phyloP scores from a whole-genome alignment of 2,113 vertebrate genomes.

The Apodemus sylvaticus region DNA sequence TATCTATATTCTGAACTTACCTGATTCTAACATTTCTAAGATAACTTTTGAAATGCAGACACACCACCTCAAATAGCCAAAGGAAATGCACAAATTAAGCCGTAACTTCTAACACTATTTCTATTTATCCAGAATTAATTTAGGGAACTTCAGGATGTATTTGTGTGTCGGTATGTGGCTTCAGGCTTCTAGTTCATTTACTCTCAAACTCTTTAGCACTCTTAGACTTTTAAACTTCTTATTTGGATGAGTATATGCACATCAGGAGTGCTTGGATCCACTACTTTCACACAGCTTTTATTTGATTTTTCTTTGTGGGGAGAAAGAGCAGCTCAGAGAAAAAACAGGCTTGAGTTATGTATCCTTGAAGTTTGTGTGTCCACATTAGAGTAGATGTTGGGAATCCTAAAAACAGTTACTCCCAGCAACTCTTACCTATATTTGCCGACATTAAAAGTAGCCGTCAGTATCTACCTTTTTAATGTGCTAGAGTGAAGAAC shows the following conservation, averaged over 20 bases:
- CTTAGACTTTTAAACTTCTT: not conserved
- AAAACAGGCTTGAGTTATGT: not conserved
- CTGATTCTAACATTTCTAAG: not conserved
- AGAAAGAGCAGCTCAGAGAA: not conserved
- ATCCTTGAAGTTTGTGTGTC: not conserved
- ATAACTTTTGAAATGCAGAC: not conserved
- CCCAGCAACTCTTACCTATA: not conserved
- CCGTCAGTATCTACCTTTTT: not conserved
- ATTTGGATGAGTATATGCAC: not conserved
- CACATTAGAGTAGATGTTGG: not conserved
- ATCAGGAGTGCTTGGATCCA: not conserved
- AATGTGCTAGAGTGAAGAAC: not conserved
- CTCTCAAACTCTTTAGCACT: not conserved
- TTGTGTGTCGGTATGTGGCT: not conserved
- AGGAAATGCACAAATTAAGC: not conserved
- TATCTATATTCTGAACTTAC: not conserved
- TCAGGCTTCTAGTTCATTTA: not conserved
- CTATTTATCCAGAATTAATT: not conserved
- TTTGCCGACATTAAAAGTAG: slow-evolving; percentile 24
- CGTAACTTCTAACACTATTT: not conserved
- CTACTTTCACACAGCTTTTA: slow-evolving; percentile 19
- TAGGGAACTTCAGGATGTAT: not conserved
- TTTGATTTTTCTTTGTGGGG: not conserved
- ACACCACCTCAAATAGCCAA: not conserved
- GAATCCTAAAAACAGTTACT: not conserved